Evolutionary conservation across 2,888 invertebrate species (phyloP), one percentile per base, ranked within the genome.

Genomic region (Melinaea menophilus): DNA sequence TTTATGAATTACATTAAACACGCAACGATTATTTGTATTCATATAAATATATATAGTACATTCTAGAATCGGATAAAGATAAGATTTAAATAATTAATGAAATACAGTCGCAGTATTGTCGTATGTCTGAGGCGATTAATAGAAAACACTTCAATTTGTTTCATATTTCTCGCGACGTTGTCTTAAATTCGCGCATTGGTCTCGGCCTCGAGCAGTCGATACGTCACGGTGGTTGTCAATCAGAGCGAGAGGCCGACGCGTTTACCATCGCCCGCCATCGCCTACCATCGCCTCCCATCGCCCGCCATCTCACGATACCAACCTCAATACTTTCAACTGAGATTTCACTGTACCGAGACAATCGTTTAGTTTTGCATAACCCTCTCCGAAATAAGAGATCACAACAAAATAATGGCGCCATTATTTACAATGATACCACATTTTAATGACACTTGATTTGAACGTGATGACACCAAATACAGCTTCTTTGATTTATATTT

Each of bases 161-260:
- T 77, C 74, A 77, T 79, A 75, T 79, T 78, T 73, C 73, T 67
- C 72, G 71, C 71, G 64, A 73, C 70, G 69, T 72, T 75, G 69
- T 72, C 75, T 77, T 79, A 78, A 74, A 79, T 80, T 79, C 77
- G 69, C 66, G 65, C 72, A 75, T 77, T 72, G 76, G 80, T 78
- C 73, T 73, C 76, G 77, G 78, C 79, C 63, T 69, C 79, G 75
- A 75, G 78, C 80, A 83, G 79, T 77, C 77, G 78, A 84, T 84
- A 82, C 84, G 82, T 82, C 84, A 86, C 86, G 86, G 78, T 80
- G 72, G 77, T 79, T 82, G 87, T 86, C 89, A 88, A 86, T 88
- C 86, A 82, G 87, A 84, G 79, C 86, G 80, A 79, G 74, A 75
- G 80, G 69, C 61, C 63, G 82, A 83, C 81, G 83, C 81, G 80